These are phyloP conservation scores for Eubasilissa splendida DNA, from an alignment of 2,888 invertebrate genomes.

Conservation along the genomic window DNA sequence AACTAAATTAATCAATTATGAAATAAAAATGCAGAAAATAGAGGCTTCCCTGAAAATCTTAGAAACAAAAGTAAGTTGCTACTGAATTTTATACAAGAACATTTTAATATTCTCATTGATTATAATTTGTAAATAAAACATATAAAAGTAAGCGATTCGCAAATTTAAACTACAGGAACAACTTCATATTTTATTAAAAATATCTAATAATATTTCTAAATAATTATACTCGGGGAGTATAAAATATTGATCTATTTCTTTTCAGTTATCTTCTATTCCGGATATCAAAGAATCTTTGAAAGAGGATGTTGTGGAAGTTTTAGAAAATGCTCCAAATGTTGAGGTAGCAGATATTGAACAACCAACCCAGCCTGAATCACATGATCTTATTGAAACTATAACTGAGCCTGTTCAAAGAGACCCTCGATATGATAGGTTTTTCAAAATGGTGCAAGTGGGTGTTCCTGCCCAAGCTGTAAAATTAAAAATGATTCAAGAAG, in stretches of 20 bases:
- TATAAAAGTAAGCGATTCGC: no score
- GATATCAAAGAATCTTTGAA: conserved; percentile 62
- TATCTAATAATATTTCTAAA: conserved; percentile 2
- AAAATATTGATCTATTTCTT: conserved; percentile 48
- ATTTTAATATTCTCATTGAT: no score
- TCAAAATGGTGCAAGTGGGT: conserved; percentile 92
- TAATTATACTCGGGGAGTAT: neutral
- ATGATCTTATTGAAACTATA: conserved; percentile 55
- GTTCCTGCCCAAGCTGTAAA: conserved; percentile 88
- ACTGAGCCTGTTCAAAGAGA: conserved; percentile 66
- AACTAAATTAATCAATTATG: conserved; percentile 85
- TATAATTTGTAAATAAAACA: no score
- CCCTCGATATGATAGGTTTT: conserved; percentile 82
- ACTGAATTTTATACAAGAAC: no score
- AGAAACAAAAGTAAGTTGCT: conserved; percentile 84
- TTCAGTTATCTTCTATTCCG: conserved; percentile 73
- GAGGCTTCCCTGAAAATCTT: conserved; percentile 90
- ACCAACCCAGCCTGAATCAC: conserved; percentile 42
- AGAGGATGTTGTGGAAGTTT: conserved; percentile 8
- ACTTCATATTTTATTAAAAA: neutral
- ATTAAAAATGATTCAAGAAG: conserved; percentile 86
- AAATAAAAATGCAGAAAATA: conserved; percentile 87
- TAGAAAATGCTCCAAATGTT: neutral
- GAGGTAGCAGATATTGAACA: conserved; percentile 42
- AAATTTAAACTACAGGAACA: no score